A percentile compares a stretch with the other conserved stretches of the same genome.
phyloP scores from a whole-genome alignment of 2,888 invertebrate genomes.

The Alloplasta piceator region DNA sequence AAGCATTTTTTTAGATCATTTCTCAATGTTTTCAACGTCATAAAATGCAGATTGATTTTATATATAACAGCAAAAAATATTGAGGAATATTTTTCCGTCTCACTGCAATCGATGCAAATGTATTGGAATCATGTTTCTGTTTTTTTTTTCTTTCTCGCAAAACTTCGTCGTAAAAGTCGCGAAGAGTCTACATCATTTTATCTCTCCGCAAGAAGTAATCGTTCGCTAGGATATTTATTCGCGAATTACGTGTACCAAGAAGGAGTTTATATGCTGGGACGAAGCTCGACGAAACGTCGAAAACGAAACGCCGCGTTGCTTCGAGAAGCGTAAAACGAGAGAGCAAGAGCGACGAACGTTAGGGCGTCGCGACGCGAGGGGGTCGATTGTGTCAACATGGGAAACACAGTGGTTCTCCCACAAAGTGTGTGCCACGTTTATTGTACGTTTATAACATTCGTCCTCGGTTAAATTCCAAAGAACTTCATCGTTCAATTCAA shows the following conservation, averaged over 20 bases:
- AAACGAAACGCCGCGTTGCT: constrained; percentile 33
- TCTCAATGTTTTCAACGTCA: too few species aligned
- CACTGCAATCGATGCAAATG: not conserved
- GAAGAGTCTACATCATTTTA: constrained; percentile 19
- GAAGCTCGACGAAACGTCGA: constrained; percentile 34
- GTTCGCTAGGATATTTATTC: constrained; percentile 61
- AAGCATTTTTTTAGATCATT: too few species aligned
- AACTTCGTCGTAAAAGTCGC: not conserved
- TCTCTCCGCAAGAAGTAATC: constrained; percentile 42
- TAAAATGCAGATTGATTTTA: too few species aligned
- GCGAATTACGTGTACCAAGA: constrained; percentile 61
- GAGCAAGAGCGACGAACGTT: constrained; percentile 46
- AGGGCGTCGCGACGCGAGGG: constrained; percentile 65
- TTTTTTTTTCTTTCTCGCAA: not conserved
- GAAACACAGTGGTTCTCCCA: constrained; percentile 71
- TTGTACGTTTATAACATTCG: not conserved
- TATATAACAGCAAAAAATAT: too few species aligned
- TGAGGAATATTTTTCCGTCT: not conserved
- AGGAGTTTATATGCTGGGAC: constrained; percentile 41
- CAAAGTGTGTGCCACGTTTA: constrained; percentile 44
- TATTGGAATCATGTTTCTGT: not conserved
- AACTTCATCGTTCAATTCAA: constrained; percentile 19
- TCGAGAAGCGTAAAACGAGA: constrained; percentile 32
- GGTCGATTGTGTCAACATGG: constrained; percentile 75
- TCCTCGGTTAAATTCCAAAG: constrained; percentile 29